phyloP scores from a whole-genome alignment of 2,888 invertebrate genomes.

The Biston betularia region DNA sequence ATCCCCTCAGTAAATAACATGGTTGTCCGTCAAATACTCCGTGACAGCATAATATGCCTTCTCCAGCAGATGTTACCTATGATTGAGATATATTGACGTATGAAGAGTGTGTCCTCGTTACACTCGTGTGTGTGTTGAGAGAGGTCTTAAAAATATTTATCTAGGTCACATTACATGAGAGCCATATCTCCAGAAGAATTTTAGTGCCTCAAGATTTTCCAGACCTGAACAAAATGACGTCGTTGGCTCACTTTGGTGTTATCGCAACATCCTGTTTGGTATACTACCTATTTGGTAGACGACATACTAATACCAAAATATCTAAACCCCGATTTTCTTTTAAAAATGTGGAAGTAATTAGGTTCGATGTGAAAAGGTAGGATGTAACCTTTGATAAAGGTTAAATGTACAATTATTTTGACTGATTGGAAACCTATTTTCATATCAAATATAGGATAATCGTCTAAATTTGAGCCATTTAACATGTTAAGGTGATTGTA shows the following conservation, averaged over 20 bases:
- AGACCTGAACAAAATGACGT: conserved; percentile 49
- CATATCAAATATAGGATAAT: neutral
- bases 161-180: conserved; percentile 11
- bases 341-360: neutral
- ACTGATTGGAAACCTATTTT: conserved; percentile 10
- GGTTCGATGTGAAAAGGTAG: neutral
- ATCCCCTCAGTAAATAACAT: too few relatives aligned
- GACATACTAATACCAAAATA: conserved; percentile 43
- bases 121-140: neutral
- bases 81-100: too few relatives aligned
- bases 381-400: neutral
- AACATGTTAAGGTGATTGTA: neutral
- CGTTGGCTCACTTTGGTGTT: conserved; percentile 48
- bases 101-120: too few relatives aligned
- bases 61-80: too few relatives aligned
- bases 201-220: conserved; percentile 17
- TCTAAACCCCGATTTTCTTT: conserved; percentile 24
- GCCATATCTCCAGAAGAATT: conserved; percentile 15
- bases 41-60: too few relatives aligned
- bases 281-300: conserved; percentile 33
- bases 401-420: conserved; percentile 3
- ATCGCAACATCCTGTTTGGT: conserved; percentile 47
- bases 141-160: conserved; percentile 1
- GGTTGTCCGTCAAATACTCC: too few relatives aligned
- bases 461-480: neutral